Evolutionary conservation across 2,797 vertebrate species (phyloP).

Genomic region (Callimico goeldii): DNA sequence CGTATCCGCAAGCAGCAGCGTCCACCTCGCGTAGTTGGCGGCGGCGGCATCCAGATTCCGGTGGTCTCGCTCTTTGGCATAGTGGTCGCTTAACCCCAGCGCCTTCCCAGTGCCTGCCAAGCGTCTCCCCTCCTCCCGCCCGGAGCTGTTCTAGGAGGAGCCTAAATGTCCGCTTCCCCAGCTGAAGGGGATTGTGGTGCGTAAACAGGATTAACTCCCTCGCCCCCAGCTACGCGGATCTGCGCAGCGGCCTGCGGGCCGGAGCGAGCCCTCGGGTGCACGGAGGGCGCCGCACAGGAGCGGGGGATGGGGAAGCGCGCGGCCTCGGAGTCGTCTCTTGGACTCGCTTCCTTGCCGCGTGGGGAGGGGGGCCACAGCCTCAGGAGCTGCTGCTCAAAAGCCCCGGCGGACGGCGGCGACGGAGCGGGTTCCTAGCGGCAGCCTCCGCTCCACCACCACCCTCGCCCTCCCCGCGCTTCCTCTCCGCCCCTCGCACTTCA

Average conservation of each 20-base stretch:
- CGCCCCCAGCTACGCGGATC: background rate
- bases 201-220: slow-evolving; percentile 75
- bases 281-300: background rate
- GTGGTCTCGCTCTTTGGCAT: background rate
- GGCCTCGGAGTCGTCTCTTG: background rate
- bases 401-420: background rate
- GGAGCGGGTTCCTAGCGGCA: background rate
- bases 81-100: background rate
- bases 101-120: background rate
- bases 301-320: background rate
- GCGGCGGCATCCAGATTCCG: background rate
- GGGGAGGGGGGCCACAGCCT: background rate
- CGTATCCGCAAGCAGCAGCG: background rate
- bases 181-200: slow-evolving; percentile 61
- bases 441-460: slow-evolving; percentile 68
- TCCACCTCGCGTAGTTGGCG: background rate
- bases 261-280: background rate
- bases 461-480: slow-evolving; percentile 75
- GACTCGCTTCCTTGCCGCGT: background rate
- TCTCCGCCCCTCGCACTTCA: slow-evolving; percentile 73
- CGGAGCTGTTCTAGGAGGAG: slow-evolving; percentile 63
- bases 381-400: background rate
- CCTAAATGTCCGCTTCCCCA: slow-evolving; percentile 28
- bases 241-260: background rate
- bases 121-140: background rate